Evolutionary conservation across 2,888 invertebrate species (phyloP).

Genomic region (Athalia rosae): DNA sequence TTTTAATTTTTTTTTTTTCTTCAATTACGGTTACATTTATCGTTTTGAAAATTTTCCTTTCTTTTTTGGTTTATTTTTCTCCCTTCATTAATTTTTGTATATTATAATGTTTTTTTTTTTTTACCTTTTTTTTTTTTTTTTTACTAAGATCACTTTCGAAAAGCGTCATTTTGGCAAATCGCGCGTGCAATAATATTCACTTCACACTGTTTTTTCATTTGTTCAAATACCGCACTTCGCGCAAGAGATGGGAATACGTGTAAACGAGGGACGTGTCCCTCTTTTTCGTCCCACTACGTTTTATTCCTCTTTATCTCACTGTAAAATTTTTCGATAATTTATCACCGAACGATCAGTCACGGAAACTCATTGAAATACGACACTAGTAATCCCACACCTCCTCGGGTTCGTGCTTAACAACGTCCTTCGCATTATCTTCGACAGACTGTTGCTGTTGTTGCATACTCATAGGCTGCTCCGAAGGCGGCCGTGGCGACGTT

Average conservation of each 20-base stretch:
- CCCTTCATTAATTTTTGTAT: neutral
- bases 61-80: too few relatives aligned
- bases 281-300: neutral
- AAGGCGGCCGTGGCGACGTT: constrained; percentile 67
- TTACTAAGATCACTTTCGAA: constrained; percentile 31
- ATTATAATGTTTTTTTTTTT: neutral
- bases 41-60: neutral
- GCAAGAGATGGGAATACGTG: neutral
- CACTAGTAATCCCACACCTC: constrained; percentile 70
- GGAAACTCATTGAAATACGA: constrained; percentile 5
- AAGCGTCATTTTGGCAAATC: constrained; percentile 44
- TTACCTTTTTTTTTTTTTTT: constrained; percentile 2
- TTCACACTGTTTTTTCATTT: neutral
- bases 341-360: too few relatives aligned
- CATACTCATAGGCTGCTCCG: constrained; percentile 51
- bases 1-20: neutral
- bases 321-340: neutral
- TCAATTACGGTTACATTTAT: neutral
- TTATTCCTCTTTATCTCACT: neutral
- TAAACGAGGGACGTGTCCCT: constrained; percentile 7
- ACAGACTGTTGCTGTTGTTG: constrained; percentile 55
- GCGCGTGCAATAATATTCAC: neutral
- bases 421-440: constrained; percentile 66
- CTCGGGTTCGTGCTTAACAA: constrained; percentile 69
- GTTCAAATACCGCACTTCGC: constrained; percentile 27